Base-by-base conservation (phyloP, 1,140 invertebrate genomes). In the Drosophila teissieri region DNA sequence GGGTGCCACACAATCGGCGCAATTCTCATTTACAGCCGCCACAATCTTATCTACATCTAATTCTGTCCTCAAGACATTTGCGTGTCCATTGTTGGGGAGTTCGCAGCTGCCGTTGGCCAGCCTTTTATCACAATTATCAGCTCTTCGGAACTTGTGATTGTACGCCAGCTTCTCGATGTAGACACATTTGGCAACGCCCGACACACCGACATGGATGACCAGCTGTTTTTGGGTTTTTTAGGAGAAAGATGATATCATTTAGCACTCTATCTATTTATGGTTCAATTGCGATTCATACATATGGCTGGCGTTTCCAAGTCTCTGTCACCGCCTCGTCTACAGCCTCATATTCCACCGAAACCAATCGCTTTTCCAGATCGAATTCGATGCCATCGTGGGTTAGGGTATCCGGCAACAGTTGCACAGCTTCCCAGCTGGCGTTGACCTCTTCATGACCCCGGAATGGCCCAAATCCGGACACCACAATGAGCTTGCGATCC, bases 391-490 rank as follows among this genome's bases (percentile, higher is more conserved):
- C 89, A 40, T 82, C 57, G n/a, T 90, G 52, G 8, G 61, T 74
- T 14, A 92, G 51, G 4, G 92, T 73, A 4, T 92, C 73, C 4
- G 92, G 92, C 14, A 95, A 73, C 44, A 94, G 80, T 24, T 84
- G 63, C 1, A 91, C 96, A 42, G 95, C 94, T 76, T 95, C 94
- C 95, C 95, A 96, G 80, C 96, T 96, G 2, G 96, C 94, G 90
- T 96, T 96, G 10, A 95, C 86, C 15, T 80, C 70, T 74, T 96
- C 94, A 15, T 90, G 83, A 10, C 92, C 92, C 11, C 67, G 7
- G 92, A 96, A 96, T 51, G 95, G 95, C 5, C 95, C 96, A 92
- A 96, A 96, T 19, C 96, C 96, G 65, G 94, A 94, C 67, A 95
- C 93, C 31, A 95, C 42, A 56, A 94, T 82, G n/a, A 91, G 64